phyloP scores from a whole-genome alignment of 2,113 vertebrate species.

The Gopherus flavomarginatus region DNA sequence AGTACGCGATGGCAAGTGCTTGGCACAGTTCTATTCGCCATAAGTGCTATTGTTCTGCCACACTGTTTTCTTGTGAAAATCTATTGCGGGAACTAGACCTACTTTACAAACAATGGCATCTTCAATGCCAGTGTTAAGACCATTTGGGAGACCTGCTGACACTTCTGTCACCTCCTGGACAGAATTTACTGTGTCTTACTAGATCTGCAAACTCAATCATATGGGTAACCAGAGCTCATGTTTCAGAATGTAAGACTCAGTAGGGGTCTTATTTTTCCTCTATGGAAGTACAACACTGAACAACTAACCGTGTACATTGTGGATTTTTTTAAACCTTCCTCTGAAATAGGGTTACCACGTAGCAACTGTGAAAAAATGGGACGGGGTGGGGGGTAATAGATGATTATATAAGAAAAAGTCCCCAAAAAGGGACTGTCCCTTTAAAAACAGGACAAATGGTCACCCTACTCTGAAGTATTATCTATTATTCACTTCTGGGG shows the following conservation, averaged over 20 bases:
- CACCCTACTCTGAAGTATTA: neutral
- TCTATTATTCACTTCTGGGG: neutral
- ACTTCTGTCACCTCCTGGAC: neutral
- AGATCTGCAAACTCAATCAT: neutral
- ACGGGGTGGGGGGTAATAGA: no score
- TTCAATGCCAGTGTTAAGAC: neutral
- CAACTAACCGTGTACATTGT: neutral
- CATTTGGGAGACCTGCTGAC: neutral
- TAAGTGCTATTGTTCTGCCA: neutral
- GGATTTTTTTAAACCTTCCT: neutral
- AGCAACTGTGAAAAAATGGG: no score
- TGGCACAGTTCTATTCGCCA: fast-evolving
- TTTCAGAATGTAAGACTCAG: neutral
- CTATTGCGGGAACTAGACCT: neutral
- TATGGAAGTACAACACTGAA: fast-evolving
- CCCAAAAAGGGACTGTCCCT: no score
- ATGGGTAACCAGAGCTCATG: fast-evolving
- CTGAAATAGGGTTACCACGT: neutral
- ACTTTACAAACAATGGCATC: neutral
- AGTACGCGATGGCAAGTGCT: neutral
- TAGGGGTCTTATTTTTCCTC: neutral
- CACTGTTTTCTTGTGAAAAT: neutral
- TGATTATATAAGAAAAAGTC: no score
- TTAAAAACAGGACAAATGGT: no score
- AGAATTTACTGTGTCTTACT: neutral